These are phyloP conservation scores for Anabacerthia variegaticeps DNA, from an alignment of 2,797 vertebrate genomes.

Conservation along the genomic window DNA sequence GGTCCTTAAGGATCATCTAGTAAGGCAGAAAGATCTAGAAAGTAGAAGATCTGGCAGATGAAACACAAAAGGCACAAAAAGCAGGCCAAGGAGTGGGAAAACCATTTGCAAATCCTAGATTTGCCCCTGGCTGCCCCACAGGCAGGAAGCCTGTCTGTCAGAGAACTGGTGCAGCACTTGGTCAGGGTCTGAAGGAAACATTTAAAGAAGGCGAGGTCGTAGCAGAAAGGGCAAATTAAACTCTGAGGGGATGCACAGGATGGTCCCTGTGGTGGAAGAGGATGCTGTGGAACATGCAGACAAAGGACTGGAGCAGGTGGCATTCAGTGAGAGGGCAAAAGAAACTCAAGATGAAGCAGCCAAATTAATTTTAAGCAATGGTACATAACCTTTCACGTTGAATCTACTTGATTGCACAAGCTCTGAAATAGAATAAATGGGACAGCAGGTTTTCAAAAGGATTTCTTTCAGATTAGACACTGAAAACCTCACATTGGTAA, in stretches of 20 bases:
- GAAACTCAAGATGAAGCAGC: neutral
- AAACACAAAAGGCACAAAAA: neutral
- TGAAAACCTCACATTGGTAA: neutral
- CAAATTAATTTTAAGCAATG: neutral
- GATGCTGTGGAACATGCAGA: neutral
- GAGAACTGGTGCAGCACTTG: neutral
- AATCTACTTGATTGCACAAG: neutral
- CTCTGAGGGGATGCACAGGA: neutral
- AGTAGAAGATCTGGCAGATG: neutral
- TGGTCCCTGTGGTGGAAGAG: neutral
- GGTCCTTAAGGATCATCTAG: neutral
- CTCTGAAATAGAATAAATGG: neutral
- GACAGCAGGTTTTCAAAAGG: neutral
- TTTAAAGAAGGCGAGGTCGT: neutral
- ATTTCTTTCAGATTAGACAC: neutral
- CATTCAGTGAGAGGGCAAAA: neutral
- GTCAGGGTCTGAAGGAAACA: neutral
- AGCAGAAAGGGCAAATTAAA: neutral
- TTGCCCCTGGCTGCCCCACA: neutral
- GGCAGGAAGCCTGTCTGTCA: neutral
- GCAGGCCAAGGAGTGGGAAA: neutral
- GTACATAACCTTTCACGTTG: neutral
- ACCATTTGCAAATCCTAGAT: neutral
- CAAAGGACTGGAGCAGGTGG: neutral
- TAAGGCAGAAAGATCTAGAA: neutral